Percentiles rank a stretch among this genome's conserved stretches.
phyloP scores from a whole-genome alignment of 2,888 invertebrate genomes.

The Philereme vetulata region DNA sequence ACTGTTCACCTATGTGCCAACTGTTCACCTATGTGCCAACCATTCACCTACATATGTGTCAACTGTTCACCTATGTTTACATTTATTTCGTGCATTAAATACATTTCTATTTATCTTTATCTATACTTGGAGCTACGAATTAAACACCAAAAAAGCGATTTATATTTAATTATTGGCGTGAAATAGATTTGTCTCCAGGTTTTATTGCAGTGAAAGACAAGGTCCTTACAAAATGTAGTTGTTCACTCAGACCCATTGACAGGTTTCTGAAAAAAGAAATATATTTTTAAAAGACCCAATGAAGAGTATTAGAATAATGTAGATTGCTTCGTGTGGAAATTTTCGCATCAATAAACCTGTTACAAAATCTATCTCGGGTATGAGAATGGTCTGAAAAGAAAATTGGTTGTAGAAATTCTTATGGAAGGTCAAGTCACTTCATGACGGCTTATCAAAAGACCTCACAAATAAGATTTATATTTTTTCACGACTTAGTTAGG shows the following conservation, averaged over 20 bases:
- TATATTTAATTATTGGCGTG: too few relatives aligned
- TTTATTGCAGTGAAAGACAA: too few relatives aligned
- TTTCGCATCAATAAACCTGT: constrained; percentile 11
- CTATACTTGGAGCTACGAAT: too few relatives aligned
- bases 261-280: constrained; percentile 49
- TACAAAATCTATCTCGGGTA: neutral
- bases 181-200: too few relatives aligned
- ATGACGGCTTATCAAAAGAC: constrained; percentile 9
- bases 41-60: too few relatives aligned
- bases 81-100: too few relatives aligned
- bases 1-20: too few relatives aligned
- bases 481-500: neutral
- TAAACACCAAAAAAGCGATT: too few relatives aligned
- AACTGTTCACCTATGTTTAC: too few relatives aligned
- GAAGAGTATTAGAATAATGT: constrained; percentile 1
- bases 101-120: too few relatives aligned
- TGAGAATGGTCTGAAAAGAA: constrained; percentile 4
- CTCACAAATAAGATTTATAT: constrained; percentile 11
- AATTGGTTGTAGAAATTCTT: constrained; percentile 9
- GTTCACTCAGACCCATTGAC: constrained; percentile 23
- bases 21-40: too few relatives aligned
- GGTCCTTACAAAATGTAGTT: too few relatives aligned
- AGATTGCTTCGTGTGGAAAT: constrained; percentile 15
- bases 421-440: constrained; percentile 6
- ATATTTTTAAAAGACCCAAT: constrained; percentile 11